Evolutionary conservation across 2,113 vertebrate genomes (phyloP).

Genomic region (Eulemur macaco): DNA sequence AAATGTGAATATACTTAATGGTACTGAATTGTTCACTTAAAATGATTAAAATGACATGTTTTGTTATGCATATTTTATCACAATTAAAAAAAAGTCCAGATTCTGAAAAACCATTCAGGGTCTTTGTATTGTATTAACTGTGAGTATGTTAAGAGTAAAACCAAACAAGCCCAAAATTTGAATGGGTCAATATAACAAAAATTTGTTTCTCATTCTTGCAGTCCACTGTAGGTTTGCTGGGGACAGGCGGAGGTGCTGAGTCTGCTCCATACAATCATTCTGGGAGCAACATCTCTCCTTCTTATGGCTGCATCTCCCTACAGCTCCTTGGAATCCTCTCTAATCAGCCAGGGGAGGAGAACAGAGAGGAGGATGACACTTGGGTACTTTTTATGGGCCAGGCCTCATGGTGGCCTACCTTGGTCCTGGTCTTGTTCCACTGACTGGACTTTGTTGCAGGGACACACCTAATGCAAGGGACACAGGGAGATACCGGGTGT

Average conservation of each 20-base stretch:
- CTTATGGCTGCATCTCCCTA: background rate
- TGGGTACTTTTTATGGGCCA: background rate
- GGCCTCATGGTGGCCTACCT: background rate
- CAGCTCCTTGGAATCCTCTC: background rate
- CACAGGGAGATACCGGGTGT: background rate
- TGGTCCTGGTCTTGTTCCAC: too few relatives aligned
- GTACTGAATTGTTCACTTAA: background rate
- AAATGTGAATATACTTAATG: background rate
- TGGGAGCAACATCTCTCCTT: background rate
- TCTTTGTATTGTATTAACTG: background rate
- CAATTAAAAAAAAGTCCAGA: background rate
- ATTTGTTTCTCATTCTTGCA: background rate
- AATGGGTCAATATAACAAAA: accelerated
- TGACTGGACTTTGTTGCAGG: background rate
- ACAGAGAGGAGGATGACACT: background rate
- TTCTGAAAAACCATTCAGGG: background rate
- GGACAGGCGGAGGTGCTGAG: accelerated
- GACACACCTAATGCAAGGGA: background rate
- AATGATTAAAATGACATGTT: background rate
- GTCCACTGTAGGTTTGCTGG: background rate
- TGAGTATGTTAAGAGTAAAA: background rate
- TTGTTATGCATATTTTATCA: background rate
- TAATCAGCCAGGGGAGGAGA: background rate
- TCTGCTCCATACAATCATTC: background rate
- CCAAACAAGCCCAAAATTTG: background rate